A percentile compares a stretch with the other conserved stretches of the same genome.
Evolutionary conservation across 2,113 vertebrate genomes (phyloP).

Genomic region (Tetrao urogallus): DNA sequence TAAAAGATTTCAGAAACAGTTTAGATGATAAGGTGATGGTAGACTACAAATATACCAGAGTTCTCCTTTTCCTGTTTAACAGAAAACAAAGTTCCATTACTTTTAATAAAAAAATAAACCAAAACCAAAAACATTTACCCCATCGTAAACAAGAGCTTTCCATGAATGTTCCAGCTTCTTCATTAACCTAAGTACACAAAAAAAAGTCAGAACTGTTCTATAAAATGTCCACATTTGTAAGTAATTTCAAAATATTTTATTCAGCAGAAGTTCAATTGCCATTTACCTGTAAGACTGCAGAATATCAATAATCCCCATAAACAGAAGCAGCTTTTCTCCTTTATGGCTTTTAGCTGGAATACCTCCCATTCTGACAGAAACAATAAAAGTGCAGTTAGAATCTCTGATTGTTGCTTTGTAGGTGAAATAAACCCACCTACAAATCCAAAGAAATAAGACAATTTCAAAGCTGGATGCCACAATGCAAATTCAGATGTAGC

Average conservation of each 20-base stretch:
- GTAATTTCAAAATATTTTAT: neutral
- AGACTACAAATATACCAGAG: neutral
- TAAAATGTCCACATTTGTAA: neutral
- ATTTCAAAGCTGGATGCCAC: neutral
- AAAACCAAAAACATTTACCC: slow-evolving; percentile 81
- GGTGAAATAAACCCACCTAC: neutral
- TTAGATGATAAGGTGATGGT: neutral
- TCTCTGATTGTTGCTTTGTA: neutral
- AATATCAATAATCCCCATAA: slow-evolving; percentile 98
- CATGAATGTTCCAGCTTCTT: slow-evolving; percentile 99
- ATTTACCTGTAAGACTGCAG: slow-evolving; percentile 95
- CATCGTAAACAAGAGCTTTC: slow-evolving; percentile 98
- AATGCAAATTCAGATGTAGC: neutral
- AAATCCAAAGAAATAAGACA: neutral
- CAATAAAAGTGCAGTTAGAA: neutral
- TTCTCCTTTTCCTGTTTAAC: neutral
- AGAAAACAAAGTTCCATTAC: neutral
- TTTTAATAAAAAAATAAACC: neutral
- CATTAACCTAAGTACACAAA: slow-evolving; percentile 85
- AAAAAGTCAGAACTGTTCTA: neutral
- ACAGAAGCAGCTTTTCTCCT: slow-evolving; percentile 94
- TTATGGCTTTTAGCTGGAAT: slow-evolving; percentile 96
- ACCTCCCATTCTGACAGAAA: slow-evolving; percentile 90
- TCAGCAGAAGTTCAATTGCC: neutral
- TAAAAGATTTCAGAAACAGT: neutral